Conservation (phyloP, 1,140 invertebrate species). For the Spodoptera frugiperda region DNA sequence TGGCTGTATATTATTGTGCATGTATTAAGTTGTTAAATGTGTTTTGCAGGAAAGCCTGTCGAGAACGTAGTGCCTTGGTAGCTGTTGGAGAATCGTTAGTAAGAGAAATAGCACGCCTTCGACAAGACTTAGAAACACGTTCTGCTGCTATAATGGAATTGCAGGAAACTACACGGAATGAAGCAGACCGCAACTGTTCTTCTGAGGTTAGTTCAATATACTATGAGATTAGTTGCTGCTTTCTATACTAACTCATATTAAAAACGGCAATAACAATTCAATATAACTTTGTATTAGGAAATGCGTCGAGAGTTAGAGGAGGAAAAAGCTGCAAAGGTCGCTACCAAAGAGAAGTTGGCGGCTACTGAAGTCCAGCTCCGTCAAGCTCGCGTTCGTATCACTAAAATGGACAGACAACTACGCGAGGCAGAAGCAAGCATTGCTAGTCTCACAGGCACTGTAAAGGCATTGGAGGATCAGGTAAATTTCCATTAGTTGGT, state of each 20-base stretch:
- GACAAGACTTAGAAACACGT: constrained; percentile 66
- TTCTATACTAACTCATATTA: background rate
- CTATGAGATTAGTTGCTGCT: background rate
- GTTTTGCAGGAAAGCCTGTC: constrained; percentile 64
- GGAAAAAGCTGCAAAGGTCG: constrained; percentile 61
- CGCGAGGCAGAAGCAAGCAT: constrained; percentile 79
- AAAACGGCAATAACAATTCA: background rate
- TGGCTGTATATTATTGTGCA: background rate
- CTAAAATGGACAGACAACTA: constrained; percentile 79
- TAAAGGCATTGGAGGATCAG: constrained; percentile 79
- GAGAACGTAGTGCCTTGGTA: constrained; percentile 69
- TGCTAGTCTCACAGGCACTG: constrained; percentile 74
- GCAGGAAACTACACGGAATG: constrained; percentile 51
- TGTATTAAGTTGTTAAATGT: background rate
- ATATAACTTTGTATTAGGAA: constrained; percentile 3
- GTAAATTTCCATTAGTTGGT: constrained; percentile 47
- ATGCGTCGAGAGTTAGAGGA: constrained; percentile 67
- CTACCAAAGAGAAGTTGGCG: constrained; percentile 72
- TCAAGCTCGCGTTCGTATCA: constrained; percentile 66
- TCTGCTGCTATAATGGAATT: constrained; percentile 55
- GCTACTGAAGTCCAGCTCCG: constrained; percentile 69
- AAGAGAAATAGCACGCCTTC: constrained; percentile 69
- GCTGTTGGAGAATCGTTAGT: constrained; percentile 75
- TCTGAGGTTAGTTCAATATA: constrained; percentile 60
- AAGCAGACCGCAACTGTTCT: constrained; percentile 58